phyloP scores from a whole-genome alignment of 2,797 vertebrate species.

The Leptodactylus fallax region DNA sequence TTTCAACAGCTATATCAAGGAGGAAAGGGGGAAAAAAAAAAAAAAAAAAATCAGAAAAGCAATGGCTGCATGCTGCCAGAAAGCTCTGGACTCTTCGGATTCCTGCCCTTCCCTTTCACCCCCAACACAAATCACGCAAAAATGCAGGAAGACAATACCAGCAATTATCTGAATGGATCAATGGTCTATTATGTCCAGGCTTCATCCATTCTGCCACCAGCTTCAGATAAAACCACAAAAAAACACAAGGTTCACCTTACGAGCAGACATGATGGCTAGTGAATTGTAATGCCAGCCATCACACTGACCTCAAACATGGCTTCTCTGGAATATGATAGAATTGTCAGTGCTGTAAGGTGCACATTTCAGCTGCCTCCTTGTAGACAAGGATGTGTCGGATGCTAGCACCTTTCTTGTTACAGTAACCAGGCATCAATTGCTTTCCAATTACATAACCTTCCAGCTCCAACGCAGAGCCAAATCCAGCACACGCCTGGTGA shows the following conservation, averaged over 20 bases:
- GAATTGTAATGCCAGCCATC: background rate
- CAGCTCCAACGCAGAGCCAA: constrained; percentile 7
- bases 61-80: constrained; percentile 41
- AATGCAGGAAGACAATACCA: background rate
- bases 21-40: background rate
- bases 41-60: background rate
- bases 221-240: background rate
- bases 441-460: constrained; percentile 49
- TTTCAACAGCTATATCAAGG: constrained; percentile 26
- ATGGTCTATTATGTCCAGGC: background rate
- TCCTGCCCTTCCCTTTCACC: constrained; percentile 11
- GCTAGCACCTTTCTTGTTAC: constrained; percentile 23
- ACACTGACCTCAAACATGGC: constrained; percentile 38
- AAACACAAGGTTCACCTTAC: background rate
- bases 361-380: constrained; percentile 4
- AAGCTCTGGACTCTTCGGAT: constrained; percentile 6
- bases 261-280: background rate
- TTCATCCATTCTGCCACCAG: background rate
- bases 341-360: background rate
- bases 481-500: constrained; percentile 46
- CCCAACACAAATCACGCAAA: constrained; percentile 17
- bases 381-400: background rate
- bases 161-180: background rate
- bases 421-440: constrained; percentile 27
- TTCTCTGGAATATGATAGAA: constrained; percentile 34